Evolutionary conservation across 2,888 invertebrate genomes (phyloP).

Genomic region (Margaritifera margaritifera): DNA sequence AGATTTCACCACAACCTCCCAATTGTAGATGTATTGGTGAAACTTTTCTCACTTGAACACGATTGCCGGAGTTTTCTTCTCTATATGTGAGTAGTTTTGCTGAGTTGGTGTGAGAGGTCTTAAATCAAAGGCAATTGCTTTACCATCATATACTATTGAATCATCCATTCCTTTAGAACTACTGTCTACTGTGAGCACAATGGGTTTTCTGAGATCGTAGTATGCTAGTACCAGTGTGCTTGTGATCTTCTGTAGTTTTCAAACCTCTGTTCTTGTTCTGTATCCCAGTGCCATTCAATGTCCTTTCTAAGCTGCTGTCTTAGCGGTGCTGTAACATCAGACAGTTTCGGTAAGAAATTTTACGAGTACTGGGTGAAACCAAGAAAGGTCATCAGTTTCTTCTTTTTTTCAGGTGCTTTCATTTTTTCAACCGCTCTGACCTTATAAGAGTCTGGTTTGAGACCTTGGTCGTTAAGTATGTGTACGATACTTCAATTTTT

Average conservation of each 20-base stretch:
- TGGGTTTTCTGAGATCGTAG: constrained; percentile 16
- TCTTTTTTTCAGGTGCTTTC: too few species aligned
- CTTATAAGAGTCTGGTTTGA: constrained; percentile 4
- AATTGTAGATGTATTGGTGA: too few species aligned
- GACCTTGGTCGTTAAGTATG: neutral
- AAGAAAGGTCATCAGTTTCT: too few species aligned
- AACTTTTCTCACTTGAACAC: too few species aligned
- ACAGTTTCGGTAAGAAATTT: constrained; percentile 16
- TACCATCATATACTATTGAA: constrained; percentile 32
- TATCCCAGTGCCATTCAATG: constrained; percentile 22
- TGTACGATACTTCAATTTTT: constrained; percentile 6
- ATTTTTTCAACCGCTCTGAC: too few species aligned
- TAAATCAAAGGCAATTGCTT: too few species aligned
- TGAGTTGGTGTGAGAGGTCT: too few species aligned
- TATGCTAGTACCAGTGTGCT: constrained; percentile 34
- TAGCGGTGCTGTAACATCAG: constrained; percentile 5
- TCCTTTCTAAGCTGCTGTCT: constrained; percentile 8
- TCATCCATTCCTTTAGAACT: constrained; percentile 41
- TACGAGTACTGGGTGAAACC: constrained; percentile 17
- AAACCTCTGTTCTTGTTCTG: constrained; percentile 38
- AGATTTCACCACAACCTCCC: too few species aligned
- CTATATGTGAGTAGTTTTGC: too few species aligned
- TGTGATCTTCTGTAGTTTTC: constrained; percentile 16
- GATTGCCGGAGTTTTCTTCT: too few species aligned
- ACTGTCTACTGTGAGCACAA: constrained; percentile 36